phyloP scores from a whole-genome alignment of 23 tunicate genomes.

The Clavelina lepadiformis region DNA sequence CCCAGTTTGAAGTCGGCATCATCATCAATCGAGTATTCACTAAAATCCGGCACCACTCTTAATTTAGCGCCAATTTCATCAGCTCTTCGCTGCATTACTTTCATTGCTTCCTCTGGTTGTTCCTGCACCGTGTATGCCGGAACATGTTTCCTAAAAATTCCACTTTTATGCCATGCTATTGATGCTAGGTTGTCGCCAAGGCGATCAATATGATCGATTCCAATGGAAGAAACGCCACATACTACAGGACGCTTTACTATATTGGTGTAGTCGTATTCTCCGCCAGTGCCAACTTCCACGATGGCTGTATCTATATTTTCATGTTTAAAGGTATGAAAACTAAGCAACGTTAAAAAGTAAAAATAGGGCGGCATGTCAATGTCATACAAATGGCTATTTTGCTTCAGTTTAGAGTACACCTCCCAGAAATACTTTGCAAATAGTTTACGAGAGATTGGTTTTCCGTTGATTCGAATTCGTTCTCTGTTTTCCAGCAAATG shows the following conservation, averaged over 20 bases:
- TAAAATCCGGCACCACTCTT: slow-evolving; percentile 15
- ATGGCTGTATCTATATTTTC: slow-evolving; percentile 39
- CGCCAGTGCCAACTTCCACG: slow-evolving; percentile 66
- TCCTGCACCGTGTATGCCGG: slow-evolving; percentile 51
- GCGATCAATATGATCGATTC: slow-evolving; percentile 29
- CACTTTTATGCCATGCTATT: slow-evolving; percentile 67
- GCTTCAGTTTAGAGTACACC: slow-evolving; percentile 1
- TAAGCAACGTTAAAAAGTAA: slow-evolving; percentile 30
- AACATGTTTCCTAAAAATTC: slow-evolving; percentile 50
- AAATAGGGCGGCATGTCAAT: slow-evolving; percentile 39
- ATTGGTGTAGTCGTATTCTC: slow-evolving; percentile 40
- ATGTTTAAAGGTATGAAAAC: slow-evolving; percentile 19
- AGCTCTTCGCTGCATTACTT: slow-evolving; percentile 52
- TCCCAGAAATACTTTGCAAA: slow-evolving; percentile 33
- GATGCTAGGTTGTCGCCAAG: slow-evolving; percentile 50
- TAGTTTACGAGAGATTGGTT: slow-evolving; percentile 12
- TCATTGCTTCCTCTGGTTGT: slow-evolving; percentile 42
- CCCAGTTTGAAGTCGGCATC: slow-evolving; percentile 26
- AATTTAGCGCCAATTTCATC: slow-evolving; percentile 9
- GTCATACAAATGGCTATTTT: neutral
- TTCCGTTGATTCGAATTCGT: slow-evolving; percentile 47
- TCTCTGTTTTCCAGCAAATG: slow-evolving; percentile 42
- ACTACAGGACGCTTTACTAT: slow-evolving; percentile 26
- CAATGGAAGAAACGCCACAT: slow-evolving; percentile 31
- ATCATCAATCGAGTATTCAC: neutral